Base-by-base conservation (phyloP, 2,888 invertebrate genomes). In the Drosophila mulleri region DNA sequence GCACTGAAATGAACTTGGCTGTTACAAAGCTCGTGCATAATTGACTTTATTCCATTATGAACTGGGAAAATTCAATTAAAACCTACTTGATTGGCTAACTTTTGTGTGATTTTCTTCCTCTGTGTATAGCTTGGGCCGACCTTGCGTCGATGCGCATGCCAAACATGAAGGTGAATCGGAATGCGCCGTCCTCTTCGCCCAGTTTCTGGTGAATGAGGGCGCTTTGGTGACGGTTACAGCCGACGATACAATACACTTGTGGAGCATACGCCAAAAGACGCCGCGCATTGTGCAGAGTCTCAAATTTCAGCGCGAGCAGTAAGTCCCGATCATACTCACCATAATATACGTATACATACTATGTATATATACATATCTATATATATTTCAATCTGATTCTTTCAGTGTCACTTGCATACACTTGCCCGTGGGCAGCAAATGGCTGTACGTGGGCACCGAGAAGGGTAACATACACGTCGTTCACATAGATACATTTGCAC, bases 371-470 rank as follows among this genome's bases (percentile, higher is more conserved):
- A n/a, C n/a, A 48, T 48, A n/a, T 48, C 6, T 7, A 23, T 47
- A 26, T 29, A 12, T 18, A n/a, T n/a, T 35, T 14, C 20, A 6
- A 41, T 26, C 90, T 92, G 53, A 18, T 18, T 53, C 23, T 3
- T 94, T 1, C 18, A 98, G 98, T 93, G 97, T 99, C 92, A 98
- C 98, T 67, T 97, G 96, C 94, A 95, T 98, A 92, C 97, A 98
- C 94, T 95, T 99, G 91, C 98, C 99, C 73, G 96, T 99, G 92
- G 98, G 98, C 94, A 98, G 98, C 92, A 98, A 98, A 94, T 99
- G 99, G 99, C 94, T 99, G 91, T 98, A 99, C 94, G 96, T 99
- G 84, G 99, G 99, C 88, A 98, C 99, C 67, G 99, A 99, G 93
- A 95, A 97, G 87, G 99, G 99, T 80, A 99, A 99, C 94, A 97